phyloP scores from a whole-genome alignment of 2,797 vertebrate species.

The Poecilia wingei region DNA sequence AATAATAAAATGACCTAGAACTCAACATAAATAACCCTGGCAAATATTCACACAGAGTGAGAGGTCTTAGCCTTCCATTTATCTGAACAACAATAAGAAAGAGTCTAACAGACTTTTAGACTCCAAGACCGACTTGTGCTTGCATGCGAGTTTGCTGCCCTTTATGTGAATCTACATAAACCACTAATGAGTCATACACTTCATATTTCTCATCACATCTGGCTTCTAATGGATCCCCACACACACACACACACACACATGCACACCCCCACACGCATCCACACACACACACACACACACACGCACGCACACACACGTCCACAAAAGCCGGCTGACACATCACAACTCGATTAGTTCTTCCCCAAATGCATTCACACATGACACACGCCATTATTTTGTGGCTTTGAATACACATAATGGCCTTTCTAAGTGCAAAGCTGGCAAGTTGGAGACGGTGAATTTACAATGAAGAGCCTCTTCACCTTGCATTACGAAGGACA shows the following conservation, averaged over 20 bases:
- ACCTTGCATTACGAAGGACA: constrained; percentile 56
- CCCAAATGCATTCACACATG: constrained; percentile 36
- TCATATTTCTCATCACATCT: constrained; percentile 44
- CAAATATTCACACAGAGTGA: background rate
- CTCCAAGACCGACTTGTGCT: constrained; percentile 16
- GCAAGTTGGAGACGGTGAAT: constrained; percentile 47
- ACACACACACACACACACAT: constrained; percentile 10
- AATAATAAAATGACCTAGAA: background rate
- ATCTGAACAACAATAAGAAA: constrained; percentile 16
- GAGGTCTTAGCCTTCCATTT: constrained; percentile 12
- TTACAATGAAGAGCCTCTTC: constrained; percentile 57
- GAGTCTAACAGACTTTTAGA: constrained; percentile 7
- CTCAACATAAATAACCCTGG: background rate
- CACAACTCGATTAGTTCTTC: constrained; percentile 47
- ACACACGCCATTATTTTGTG: constrained; percentile 57
- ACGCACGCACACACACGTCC: background rate
- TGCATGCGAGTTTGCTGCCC: constrained; percentile 49
- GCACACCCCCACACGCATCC: too few relatives aligned
- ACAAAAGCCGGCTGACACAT: constrained; percentile 27
- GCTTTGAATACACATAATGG: constrained; percentile 66
- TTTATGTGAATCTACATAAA: constrained; percentile 66
- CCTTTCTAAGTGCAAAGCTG: constrained; percentile 63
- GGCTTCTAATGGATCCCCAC: constrained; percentile 60
- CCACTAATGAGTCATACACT: constrained; percentile 68
- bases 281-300: constrained; percentile 13